Evolutionary conservation across 2,113 vertebrate species (phyloP), one percentile per base, ranked within the genome.

Genomic region (Rallus limicola): DNA sequence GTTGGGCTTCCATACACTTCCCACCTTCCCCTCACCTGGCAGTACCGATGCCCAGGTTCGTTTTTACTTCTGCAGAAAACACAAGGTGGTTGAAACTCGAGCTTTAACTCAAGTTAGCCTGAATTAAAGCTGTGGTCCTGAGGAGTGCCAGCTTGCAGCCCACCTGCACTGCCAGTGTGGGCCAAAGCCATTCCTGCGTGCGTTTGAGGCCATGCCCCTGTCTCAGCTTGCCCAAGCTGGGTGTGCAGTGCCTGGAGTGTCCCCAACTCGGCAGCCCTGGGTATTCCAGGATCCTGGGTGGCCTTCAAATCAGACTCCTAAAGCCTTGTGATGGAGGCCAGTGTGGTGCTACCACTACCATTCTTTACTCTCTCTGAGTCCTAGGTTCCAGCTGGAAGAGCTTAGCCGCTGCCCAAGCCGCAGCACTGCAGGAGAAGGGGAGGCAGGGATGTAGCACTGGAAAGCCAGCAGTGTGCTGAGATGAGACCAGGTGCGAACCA

Each of bases 381-480:
- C 56, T 72, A 25, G 20, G 46, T 72, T 8, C 24, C 16, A 31
- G 4, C 7, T 59, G 5, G 5, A 74, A 44, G 38, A 64, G 44
- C 25, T 80, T 16, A 36, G 11, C 7, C 21, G 1, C n/a, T 9
- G 36, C 26, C 40, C 36, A 33, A 36, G 38, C 19, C 52, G 6
- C 0, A 0, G 20, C 7, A 2, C 5, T 10, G 10, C 10, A 3
- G n/a, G 55, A 40, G 16, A 70, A 67, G 56, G n/a, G 40, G 34
- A 55, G 20, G 56, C 50, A 48, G 59, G 29, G 36, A 34, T 6
- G 19, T 3, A 38, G 63, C 6, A 3, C 2, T 7, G 31, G 31
- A 75, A 36, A 85, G 14, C 13, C 12, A 15, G 52, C 58, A 83
- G 38, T 0, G 0, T 9, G 38, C 26, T 0, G 5, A 38, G 34